Percentiles rank a stretch among this genome's conserved stretches.
phyloP scores from a whole-genome alignment of 1,140 invertebrate genomes.

The Danaus plexippus region DNA sequence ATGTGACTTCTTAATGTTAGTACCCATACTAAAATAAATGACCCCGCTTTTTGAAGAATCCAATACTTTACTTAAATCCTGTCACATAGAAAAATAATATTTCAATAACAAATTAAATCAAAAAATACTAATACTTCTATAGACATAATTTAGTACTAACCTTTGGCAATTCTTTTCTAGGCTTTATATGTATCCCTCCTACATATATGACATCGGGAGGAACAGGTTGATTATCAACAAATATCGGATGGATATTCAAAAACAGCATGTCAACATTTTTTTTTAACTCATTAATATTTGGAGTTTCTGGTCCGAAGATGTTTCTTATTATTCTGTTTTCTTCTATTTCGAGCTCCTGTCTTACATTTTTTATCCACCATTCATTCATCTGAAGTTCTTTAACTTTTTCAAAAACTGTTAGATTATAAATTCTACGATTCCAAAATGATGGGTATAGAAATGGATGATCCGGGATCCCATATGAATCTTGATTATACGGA shows the following conservation, averaged over 20 bases:
- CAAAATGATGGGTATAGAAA: constrained; percentile 17
- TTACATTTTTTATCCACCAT: constrained; percentile 10
- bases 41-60: too few relatives aligned
- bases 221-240: constrained; percentile 51
- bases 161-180: constrained; percentile 34
- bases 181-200: constrained; percentile 60
- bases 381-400: constrained; percentile 18
- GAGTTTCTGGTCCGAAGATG: constrained; percentile 24
- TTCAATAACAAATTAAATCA: too few relatives aligned
- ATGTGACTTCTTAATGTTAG: too few relatives aligned
- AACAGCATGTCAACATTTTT: constrained; percentile 70
- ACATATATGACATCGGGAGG: constrained; percentile 62
- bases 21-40: too few relatives aligned
- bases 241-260: constrained; percentile 61
- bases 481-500: constrained; percentile 6
- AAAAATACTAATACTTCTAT: too few relatives aligned
- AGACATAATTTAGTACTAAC: constrained; percentile 8
- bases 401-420: constrained; percentile 20
- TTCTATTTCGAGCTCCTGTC: constrained; percentile 1
- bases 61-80: too few relatives aligned
- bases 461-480: constrained; percentile 19
- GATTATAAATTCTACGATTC: constrained; percentile 19
- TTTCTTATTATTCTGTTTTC: constrained; percentile 20
- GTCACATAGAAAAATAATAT: too few relatives aligned
- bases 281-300: constrained; percentile 38